These are phyloP conservation scores for Chelon auratus DNA, from an alignment of 2,797 vertebrate species.

Conservation along the genomic window DNA sequence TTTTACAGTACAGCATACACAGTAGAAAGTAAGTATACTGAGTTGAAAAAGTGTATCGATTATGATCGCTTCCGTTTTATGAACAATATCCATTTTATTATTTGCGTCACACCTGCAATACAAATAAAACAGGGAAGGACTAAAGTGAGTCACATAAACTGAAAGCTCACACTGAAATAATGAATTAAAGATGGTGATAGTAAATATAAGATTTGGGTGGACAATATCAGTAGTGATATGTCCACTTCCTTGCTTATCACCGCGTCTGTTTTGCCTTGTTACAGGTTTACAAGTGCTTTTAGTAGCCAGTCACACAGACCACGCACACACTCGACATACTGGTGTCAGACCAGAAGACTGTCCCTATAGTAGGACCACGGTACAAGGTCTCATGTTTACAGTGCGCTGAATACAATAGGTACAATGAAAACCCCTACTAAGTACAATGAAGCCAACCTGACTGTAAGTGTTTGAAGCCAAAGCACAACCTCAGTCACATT, in stretches of 20 bases:
- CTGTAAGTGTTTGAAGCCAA: slow-evolving; percentile 37
- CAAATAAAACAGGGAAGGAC: slow-evolving; percentile 24
- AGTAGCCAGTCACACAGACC: slow-evolving; percentile 13
- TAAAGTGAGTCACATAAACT: not conserved
- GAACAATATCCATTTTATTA: slow-evolving; percentile 34
- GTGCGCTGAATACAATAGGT: slow-evolving; percentile 23
- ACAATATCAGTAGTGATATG: not conserved
- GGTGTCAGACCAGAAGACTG: slow-evolving; percentile 3
- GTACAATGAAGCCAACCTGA: slow-evolving; percentile 31
- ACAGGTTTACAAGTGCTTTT: slow-evolving; percentile 31
- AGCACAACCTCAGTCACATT: slow-evolving; percentile 42
- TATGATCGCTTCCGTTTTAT: not conserved
- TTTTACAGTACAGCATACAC: not conserved
- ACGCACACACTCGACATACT: slow-evolving; percentile 18
- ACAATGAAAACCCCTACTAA: slow-evolving; percentile 8
- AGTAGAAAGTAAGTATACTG: not conserved
- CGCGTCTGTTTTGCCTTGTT: slow-evolving; percentile 22
- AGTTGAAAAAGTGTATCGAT: slow-evolving; percentile 4
- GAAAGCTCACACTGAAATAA: slow-evolving; percentile 3
- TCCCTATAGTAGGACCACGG: slow-evolving; percentile 12
- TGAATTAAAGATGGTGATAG: not conserved
- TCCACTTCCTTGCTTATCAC: not conserved
- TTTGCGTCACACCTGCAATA: slow-evolving; percentile 39
- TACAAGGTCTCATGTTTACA: slow-evolving; percentile 20
- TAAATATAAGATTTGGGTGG: not conserved